Conservation (phyloP, 1,140 invertebrate genomes). For the Heliconius himera region DNA sequence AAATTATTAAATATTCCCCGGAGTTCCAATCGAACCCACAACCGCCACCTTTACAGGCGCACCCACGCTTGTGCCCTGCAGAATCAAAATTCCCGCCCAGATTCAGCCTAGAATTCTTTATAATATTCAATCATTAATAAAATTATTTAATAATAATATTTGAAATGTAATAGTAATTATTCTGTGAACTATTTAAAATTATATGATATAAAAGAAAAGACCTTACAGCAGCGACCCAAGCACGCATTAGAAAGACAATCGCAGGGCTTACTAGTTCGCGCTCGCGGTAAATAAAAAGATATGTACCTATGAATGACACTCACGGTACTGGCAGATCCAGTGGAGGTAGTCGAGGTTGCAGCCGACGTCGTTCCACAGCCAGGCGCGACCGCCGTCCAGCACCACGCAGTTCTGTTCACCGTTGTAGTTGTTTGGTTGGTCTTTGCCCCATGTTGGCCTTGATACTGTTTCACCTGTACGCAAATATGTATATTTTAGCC, state of each 20-base stretch:
- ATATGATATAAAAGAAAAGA: neutral
- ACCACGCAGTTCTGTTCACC: slow-evolving; percentile 97
- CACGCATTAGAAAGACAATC: neutral
- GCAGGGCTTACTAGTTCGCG: slow-evolving; percentile 87
- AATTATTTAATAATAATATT: too few relatives aligned
- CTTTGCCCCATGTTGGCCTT: slow-evolving; percentile 93
- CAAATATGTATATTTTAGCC: neutral
- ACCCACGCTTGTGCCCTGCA: too few relatives aligned
- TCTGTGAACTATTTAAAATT: too few relatives aligned
- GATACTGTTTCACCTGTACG: slow-evolving; percentile 87
- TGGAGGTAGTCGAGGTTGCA: slow-evolving; percentile 95
- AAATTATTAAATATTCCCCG: too few relatives aligned
- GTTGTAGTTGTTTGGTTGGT: slow-evolving; percentile 97
- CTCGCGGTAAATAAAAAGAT: slow-evolving; percentile 62
- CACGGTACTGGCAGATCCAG: slow-evolving; percentile 96
- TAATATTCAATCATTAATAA: too few relatives aligned
- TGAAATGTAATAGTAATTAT: too few relatives aligned
- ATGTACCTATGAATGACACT: slow-evolving; percentile 82
- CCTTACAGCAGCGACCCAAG: neutral
- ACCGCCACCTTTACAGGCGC: too few relatives aligned
- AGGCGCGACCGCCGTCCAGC: slow-evolving; percentile 92
- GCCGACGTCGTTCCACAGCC: slow-evolving; percentile 97
- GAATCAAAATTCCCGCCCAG: too few relatives aligned
- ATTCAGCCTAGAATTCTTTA: too few relatives aligned
- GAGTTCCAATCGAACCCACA: too few relatives aligned